Evolutionary conservation across 2,797 vertebrate genomes (phyloP).

Genomic region (Choloepus didactylus): DNA sequence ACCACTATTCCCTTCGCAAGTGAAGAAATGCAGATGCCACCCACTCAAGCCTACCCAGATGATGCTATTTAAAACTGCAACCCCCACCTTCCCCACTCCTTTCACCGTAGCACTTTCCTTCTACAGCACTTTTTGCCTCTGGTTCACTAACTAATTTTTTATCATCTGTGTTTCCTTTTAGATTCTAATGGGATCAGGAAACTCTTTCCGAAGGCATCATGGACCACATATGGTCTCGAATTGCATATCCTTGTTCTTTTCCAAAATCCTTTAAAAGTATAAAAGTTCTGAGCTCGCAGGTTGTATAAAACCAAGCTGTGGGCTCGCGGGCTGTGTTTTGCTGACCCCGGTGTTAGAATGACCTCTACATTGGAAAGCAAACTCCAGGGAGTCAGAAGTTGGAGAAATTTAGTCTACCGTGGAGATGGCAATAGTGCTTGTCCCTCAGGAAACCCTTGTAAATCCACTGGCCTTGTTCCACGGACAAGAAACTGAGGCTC

Average conservation of each 20-base stretch:
- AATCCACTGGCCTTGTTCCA: not conserved
- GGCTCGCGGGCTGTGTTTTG: not conserved
- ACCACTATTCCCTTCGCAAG: not conserved
- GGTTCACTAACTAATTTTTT: not conserved
- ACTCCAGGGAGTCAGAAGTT: not conserved
- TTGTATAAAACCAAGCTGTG: not conserved
- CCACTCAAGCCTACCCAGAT: not conserved
- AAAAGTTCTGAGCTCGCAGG: not conserved
- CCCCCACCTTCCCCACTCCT: not conserved
- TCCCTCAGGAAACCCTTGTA: not conserved
- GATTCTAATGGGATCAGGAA: not conserved
- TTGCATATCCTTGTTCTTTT: not conserved
- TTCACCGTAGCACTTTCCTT: not conserved
- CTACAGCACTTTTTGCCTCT: not conserved
- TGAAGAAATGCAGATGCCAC: not conserved
- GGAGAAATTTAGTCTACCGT: not conserved
- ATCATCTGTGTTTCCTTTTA: not conserved
- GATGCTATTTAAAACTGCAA: not conserved
- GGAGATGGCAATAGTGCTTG: not conserved
- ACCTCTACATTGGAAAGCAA: not conserved
- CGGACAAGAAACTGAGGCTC: not conserved
- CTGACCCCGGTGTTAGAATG: not conserved
- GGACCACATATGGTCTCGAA: not conserved
- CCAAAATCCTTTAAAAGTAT: not conserved
- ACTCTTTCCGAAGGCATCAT: not conserved